Evolutionary conservation across 37 sponge, comb jelly and placozoan genomes (phyloP), one percentile per base, ranked within the genome.

Genomic region (Chondrosia reniformis): DNA sequence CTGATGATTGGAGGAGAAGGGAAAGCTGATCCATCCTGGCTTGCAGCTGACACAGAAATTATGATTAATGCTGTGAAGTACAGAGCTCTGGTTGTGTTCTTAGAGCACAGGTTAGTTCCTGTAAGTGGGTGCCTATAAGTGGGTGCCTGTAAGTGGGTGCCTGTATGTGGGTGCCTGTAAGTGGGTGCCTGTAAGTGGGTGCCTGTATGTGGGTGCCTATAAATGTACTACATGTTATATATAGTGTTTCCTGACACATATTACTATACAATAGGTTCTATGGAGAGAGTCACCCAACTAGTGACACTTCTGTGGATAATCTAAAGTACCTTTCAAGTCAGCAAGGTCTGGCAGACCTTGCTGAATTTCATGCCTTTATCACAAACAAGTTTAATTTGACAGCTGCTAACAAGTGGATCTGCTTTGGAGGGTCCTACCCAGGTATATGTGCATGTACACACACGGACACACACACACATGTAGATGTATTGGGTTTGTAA

Each of bases 1-100:
- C 83, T 94, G n/a, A 63, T 88, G 89, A 75, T 94, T 19, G 92
- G 89, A 25, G 95, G 95, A 22, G 95, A 94, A 49, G 95, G 95
- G 0, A 76, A 82, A 15, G 85, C 88, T 0, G 39, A 79, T 27
- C 93, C 93, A 1, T 43, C 36, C 0, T 94, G 95, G 95, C 74
- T 84, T 24, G 83, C 67, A 15, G 79, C 78, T 2, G 86, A 87
- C 78, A 82, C 88, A 0, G 85, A 87, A 44, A 82, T 86, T 32
- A 85, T 88, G 84, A 56, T 58, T 12, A 67, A 84, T 39, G 95
- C 95, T 3, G 41, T 58, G 66, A 84, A 84, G 46, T 87, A 80
- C 80, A 63, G 44, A 28, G 95, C 93, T 15, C 41, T 94, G 42
- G 86, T 79, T 0, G 22, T 91, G 4, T 5, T 55, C 9, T 24